A percentile compares a stretch with the other conserved stretches of the same genome.
Evolutionary conservation across 2,113 vertebrate species (phyloP).

Genomic region (Pteropus alecto): DNA sequence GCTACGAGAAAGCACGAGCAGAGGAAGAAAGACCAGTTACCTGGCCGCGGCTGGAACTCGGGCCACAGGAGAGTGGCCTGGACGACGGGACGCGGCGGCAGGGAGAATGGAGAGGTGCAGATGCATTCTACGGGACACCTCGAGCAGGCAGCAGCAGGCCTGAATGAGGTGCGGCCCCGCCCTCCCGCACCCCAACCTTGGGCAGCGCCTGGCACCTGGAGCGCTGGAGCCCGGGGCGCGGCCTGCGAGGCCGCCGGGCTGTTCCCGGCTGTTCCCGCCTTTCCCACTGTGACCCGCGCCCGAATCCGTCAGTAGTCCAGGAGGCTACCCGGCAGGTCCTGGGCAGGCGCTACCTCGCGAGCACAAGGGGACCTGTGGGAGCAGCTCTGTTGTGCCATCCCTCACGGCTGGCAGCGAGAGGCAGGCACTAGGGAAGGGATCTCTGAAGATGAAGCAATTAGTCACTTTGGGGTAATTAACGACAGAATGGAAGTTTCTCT

Average conservation of each 20-base stretch:
- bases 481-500: neutral
- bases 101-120: neutral
- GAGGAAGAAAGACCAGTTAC: neutral
- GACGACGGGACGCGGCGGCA: no score
- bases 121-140: neutral
- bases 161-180: neutral
- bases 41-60: neutral
- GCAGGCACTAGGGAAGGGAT: no score
- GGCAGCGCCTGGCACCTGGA: no score
- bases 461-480: neutral
- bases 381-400: neutral
- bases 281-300: no score
- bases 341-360: no score
- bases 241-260: no score
- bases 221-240: no score
- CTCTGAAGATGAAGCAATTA: neutral
- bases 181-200: no score
- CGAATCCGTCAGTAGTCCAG: no score
- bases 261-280: no score
- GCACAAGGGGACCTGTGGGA: neutral
- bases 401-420: neutral
- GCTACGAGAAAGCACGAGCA: neutral
- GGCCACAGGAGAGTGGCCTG: neutral
- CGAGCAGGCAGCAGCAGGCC: neutral
- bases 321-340: no score